Evolutionary conservation across 2,797 vertebrate genomes (phyloP).

Genomic region (Enteromius paludinosus): DNA sequence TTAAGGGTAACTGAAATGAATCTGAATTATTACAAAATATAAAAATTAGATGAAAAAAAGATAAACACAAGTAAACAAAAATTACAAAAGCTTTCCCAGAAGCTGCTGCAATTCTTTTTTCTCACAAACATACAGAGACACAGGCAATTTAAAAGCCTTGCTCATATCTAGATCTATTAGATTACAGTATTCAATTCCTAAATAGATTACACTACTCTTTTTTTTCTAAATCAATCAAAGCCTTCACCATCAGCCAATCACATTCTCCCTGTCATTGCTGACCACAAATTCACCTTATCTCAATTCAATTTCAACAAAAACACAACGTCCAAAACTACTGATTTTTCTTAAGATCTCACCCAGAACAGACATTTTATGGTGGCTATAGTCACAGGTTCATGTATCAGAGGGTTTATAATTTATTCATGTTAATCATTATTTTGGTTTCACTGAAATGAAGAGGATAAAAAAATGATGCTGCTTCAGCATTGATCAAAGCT

Average conservation of each 20-base stretch:
- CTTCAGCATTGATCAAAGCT: slow-evolving; percentile 28
- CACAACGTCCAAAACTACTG: background rate
- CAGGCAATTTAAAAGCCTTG: background rate
- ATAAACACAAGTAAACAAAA: background rate
- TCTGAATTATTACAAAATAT: background rate
- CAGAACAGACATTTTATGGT: background rate
- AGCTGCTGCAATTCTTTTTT: background rate
- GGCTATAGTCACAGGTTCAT: slow-evolving; percentile 10
- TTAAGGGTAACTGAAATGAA: background rate
- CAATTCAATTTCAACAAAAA: background rate
- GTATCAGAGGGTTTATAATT: background rate
- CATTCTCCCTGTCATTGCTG: background rate
- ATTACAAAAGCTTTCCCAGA: background rate
- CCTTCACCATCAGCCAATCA: slow-evolving; percentile 4
- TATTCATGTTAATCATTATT: slow-evolving; percentile 26
- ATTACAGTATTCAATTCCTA: slow-evolving; percentile 15
- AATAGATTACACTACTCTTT: background rate
- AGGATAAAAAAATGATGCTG: background rate
- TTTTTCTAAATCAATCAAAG: slow-evolving; percentile 13
- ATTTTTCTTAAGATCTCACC: background rate
- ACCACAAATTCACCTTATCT: background rate
- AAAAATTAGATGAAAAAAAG: background rate
- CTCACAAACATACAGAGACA: background rate
- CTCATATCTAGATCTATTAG: slow-evolving; percentile 13
- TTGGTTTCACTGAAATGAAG: slow-evolving; percentile 16